Conservation (phyloP, 2,888 invertebrate species). For the Mesodorylaimus sp. region DNA sequence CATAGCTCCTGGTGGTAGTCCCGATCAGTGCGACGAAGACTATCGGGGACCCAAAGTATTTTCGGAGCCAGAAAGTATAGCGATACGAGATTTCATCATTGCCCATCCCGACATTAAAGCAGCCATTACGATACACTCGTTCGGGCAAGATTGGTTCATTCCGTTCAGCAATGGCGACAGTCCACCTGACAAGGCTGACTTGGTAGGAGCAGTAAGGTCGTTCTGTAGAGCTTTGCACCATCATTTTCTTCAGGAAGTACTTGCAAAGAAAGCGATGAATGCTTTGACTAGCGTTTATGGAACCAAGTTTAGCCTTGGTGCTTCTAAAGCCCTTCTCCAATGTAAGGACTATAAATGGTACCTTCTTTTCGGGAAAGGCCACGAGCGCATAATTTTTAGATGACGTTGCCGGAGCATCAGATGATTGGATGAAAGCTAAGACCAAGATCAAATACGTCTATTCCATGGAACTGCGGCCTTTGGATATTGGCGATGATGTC, state of each 20-base stretch:
- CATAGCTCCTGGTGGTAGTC: conserved; percentile 23
- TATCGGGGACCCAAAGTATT: conserved; percentile 25
- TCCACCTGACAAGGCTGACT: too few relatives aligned
- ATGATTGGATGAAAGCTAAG: conserved; percentile 29
- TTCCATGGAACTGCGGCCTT: conserved; percentile 24
- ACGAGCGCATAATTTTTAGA: too few relatives aligned
- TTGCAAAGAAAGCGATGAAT: too few relatives aligned
- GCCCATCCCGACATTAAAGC: conserved; percentile 24
- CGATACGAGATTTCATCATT: conserved; percentile 22
- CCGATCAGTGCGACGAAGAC: conserved; percentile 25
- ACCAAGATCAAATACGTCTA: conserved; percentile 26
- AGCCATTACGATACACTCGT: conserved; percentile 28
- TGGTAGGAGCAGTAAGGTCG: too few relatives aligned
- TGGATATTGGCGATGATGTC: neutral
- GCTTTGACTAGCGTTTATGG: too few relatives aligned
- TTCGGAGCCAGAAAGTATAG: conserved; percentile 22
- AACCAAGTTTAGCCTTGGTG: too few relatives aligned
- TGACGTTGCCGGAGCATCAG: conserved; percentile 27
- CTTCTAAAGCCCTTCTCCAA: too few relatives aligned
- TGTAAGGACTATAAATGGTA: too few relatives aligned
- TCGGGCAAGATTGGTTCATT: conserved; percentile 28
- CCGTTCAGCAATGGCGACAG: conserved; percentile 23
- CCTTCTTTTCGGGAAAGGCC: too few relatives aligned
- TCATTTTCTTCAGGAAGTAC: too few relatives aligned
- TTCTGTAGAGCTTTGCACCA: too few relatives aligned